Base-by-base conservation (phyloP, 2,797 vertebrate species). In the Luscinia megarhynchos region DNA sequence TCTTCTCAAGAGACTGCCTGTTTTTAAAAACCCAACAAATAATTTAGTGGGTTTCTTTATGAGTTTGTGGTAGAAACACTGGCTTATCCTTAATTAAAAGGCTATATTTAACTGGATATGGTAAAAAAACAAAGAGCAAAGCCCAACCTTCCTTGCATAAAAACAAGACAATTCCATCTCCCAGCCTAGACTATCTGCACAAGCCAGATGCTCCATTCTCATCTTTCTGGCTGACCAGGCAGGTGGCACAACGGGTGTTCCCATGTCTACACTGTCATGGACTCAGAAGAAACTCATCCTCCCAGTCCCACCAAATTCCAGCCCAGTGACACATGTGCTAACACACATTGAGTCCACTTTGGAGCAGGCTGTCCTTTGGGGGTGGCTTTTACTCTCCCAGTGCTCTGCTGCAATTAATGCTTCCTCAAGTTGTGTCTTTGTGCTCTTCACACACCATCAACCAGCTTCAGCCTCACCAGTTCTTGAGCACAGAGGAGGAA, bases 271-370 rank as follows among this genome's bases (percentile, higher is more conserved):
- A 40, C 64, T 84, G 88, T 87, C 92, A 68, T 12, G 15, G 62
- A 72, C 78, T 96, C 75, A 61, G 82, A 94, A 89, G 92, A 81
- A 95, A 94, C 53, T 81, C n/a, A 57, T 86, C 57, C 64, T 46
- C 40, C 51, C 80, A 91, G 74, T 67, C 53, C 64, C 66, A 75
- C 89, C 94, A 87, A 89, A 85, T 80, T n/a, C 84, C 36, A 91
- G 62, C 51, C 89, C 78, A 20, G 53, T 5, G 29, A 69, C 61
- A 78, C 69, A 26, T 10, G 54, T 53, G 67, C 80, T 67, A 36
- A 36, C 54, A 57, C 70, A 61, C 32, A 45, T 1, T 38, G 72
- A 30, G 16, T 45, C 36, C 76, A 73, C 75, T 90, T 87, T 36
- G 90, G 76, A 95, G 67, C 68, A 54, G 68, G 40, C n/a, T 51